Evolutionary conservation across 2,113 vertebrate genomes (phyloP), one percentile per base, ranked within the genome.

Genomic region (Esox niger): DNA sequence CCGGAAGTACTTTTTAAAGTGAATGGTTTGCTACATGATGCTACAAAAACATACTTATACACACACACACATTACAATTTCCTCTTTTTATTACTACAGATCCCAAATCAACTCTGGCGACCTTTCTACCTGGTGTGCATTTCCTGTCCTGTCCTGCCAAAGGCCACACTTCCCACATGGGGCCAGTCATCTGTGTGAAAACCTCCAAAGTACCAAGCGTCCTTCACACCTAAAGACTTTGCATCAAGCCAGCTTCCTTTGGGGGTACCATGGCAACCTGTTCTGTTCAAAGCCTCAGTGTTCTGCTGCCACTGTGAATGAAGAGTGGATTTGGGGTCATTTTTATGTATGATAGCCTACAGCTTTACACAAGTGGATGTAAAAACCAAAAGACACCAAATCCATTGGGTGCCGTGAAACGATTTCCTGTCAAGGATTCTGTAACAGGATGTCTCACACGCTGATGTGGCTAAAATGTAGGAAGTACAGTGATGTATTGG

Each of bases 201-300:
- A 32, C 59, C 20, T 46, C 8, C 32, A 60, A 27, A 30, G 15
- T 60, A 20, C 57, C 29, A 27, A 15, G 29, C 29, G 20, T 32
- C 29, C 38, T 52, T 31, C 26, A 49, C 62, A 30, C 63, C 63
- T 52, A 35, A n/a, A 32, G 6, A 20, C 26, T 25, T 27, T 47
- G 23, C 56, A 71, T 63, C 72, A n/a, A 17, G 52, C 20, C 32
- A 3, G 58, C 62, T 21, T 68, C 66, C 61, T 46, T 25, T 60
- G 27, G 2, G 5, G 52, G 58, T 13, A 23, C 54, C 71, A 75
- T 73, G 71, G 69, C 70, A 43, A 74, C 78, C 13, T 0, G 57
- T 33, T 74, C 55, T 1, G 27, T 13, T 54, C 47, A 46, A 3
- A 70, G 46, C 17, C 26, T 59, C 17, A 0, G 38, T 49, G 30